Evolutionary conservation across 35 echinoderm and acorn worm species (phyloP), one percentile per base, ranked within the genome.

Genomic region (Heliocidaris tuberculata): DNA sequence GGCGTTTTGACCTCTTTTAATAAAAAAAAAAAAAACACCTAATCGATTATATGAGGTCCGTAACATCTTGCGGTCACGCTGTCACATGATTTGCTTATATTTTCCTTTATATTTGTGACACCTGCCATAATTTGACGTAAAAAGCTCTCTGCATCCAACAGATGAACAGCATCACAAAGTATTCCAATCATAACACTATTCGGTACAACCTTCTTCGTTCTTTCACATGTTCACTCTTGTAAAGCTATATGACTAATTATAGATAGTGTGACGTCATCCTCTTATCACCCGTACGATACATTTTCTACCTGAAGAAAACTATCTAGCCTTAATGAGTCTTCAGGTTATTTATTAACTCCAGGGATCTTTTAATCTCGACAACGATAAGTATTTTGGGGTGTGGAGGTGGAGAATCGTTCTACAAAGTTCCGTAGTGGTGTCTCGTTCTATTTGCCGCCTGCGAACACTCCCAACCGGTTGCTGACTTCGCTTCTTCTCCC

Each of bases 381-480:
- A 9, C 10, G 87, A 89, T 89, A 89, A 89, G 87, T 42, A 47
- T 32, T 27, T n/a, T 48, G 47, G 87, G 87, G 87, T 48, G 87
- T 89, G 87, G 87, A 89, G 19, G 1, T 32, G 12, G 31, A 42
- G 31, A 42, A 21, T 21, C 19, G 65, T 78, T 89, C 87, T 42
- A 32, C 31, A 6, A n/a, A 78, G 65, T 21, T 78, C 27, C 15
- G 1, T 78, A 24, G 7, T 56, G 9, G 52, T 12, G 21, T 78
- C 7, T 89, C 87, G 31, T 2, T 27, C 87, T 89, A 89, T 89
- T 89, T 89, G 87, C 2, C 87, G 31, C 31, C 87, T 89, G 87
- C 31, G 47, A 32, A 47, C 29, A 12, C 87, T 48, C 87, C 1
- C 87, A 24, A 48, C 7, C 31, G 47, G 87, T 89, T 30, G 87